Evolutionary conservation across 2,797 vertebrate species (phyloP).

Genomic region (Acanthornis magna): DNA sequence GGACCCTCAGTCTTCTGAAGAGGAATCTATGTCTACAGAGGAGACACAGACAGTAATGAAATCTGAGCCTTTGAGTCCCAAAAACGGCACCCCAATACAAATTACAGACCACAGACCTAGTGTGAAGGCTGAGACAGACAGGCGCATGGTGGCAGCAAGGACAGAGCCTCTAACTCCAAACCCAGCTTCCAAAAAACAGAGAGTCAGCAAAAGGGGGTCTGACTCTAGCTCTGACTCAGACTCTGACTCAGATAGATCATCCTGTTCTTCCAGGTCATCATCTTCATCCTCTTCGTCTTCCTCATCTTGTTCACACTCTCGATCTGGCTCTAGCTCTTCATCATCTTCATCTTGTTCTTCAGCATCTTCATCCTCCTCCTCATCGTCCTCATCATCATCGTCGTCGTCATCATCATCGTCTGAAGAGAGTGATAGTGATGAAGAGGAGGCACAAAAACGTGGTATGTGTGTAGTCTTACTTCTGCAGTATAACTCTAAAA

Average conservation of each 20-base stretch:
- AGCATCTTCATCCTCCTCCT: conserved; percentile 86
- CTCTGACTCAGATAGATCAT: conserved; percentile 90
- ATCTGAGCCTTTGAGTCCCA: conserved; percentile 79
- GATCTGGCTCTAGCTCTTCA: conserved; percentile 88
- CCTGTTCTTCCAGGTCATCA: conserved; percentile 92
- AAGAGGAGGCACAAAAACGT: conserved; percentile 88
- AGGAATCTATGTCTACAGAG: conserved; percentile 79
- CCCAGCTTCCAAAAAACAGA: conserved; percentile 90
- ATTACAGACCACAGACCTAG: conserved; percentile 76
- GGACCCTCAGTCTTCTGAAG: conserved; percentile 80
- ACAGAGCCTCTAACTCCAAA: conserved; percentile 95
- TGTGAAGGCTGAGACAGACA: conserved; percentile 79
- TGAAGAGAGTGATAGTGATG: conserved; percentile 90
- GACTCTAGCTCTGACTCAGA: conserved; percentile 85
- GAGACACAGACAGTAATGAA: conserved; percentile 73
- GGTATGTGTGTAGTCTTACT: conserved; percentile 76
- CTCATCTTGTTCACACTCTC: conserved; percentile 89
- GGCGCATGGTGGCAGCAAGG: conserved; percentile 91
- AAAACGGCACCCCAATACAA: conserved; percentile 75
- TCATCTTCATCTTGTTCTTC: conserved; percentile 91
- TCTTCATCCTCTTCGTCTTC: conserved; percentile 86
- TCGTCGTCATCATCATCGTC: conserved; percentile 86
- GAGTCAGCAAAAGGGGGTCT: conserved; percentile 84
- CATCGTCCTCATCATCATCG: conserved; percentile 90
- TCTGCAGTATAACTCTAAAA: conserved; percentile 4